Conservation (phyloP, 2,797 vertebrate species). For the Ciconia nigra region DNA sequence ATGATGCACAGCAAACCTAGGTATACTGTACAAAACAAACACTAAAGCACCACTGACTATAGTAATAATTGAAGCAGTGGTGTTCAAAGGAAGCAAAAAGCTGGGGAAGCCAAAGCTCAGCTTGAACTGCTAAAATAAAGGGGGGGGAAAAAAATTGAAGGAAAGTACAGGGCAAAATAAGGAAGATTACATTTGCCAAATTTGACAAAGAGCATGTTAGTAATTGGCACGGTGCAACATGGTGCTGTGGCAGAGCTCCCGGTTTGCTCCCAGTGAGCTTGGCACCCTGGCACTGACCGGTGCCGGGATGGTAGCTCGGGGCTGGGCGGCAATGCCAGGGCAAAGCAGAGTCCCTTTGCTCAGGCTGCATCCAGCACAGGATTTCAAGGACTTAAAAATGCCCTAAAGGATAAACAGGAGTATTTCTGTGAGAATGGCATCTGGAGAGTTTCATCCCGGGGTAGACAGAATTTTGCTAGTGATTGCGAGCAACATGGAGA, state of each 20-base stretch:
- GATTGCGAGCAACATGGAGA: background rate
- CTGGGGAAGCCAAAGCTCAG: background rate
- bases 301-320: background rate
- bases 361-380: background rate
- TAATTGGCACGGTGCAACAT: accelerated
- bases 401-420: background rate
- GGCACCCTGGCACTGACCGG: accelerated
- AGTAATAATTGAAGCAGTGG: background rate
- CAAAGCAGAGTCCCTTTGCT: background rate
- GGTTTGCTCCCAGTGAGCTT: too few species aligned
- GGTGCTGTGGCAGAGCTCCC: background rate
- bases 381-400: background rate
- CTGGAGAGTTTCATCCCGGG: background rate
- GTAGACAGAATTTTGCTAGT: background rate
- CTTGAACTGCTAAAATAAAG: background rate
- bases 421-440: background rate
- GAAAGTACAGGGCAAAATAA: background rate
- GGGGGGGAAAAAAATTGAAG: accelerated
- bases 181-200: background rate
- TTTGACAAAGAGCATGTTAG: background rate
- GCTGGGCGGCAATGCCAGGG: background rate
- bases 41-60: background rate
- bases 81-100: background rate
- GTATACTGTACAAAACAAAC: background rate
- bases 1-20: background rate